Evolutionary conservation across 2,797 vertebrate species (phyloP), one percentile per base, ranked within the genome.

Genomic region (Cynodonichthys magdalenae): DNA sequence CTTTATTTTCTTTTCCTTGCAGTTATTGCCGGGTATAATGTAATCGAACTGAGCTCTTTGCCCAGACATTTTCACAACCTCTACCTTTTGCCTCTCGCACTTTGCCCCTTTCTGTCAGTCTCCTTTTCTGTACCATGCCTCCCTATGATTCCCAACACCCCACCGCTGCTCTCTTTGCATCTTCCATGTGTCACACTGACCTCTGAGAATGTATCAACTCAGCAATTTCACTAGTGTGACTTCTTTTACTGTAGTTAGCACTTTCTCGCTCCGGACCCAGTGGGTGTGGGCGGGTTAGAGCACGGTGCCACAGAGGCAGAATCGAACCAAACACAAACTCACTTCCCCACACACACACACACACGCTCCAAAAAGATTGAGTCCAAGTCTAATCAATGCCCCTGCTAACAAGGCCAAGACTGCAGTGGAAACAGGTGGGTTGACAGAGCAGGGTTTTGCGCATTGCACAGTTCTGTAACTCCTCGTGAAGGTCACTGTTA

Each of bases 191-290:
- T 71, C 66, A 48, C 74, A 6, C 69, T 86, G 84, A 91, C 88
- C 88, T 83, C 85, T n/a, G 60, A 55, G 59, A 88, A 83, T 48
- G 8, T 55, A 63, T 28, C 28, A 54, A 89, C 78, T 91, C 89
- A 89, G 89, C 90, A 3, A 77, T 92, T 89, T 89, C 72, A 75
- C 81, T 66, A 83, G 81, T 85, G 83, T 27, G 34, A 88, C 87
- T 88, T 88, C 81, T 89, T 91, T 90, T 80, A 84, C 87, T 75
- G 74, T 73, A 79, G 89, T 83, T 84, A 71, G 87, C 90, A 89
- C 82, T 90, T 90, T 90, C 77, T 81, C 69, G 64, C 75, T 67
- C 50, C 76, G 75, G 68, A 55, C 71, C 64, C 59, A 59, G 63
- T 12, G 2, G 66, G 76, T 42, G 57, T 74, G 73, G 71, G 78